Evolutionary conservation across 2,888 invertebrate species (phyloP).

Genomic region (Helicoverpa assulta): DNA sequence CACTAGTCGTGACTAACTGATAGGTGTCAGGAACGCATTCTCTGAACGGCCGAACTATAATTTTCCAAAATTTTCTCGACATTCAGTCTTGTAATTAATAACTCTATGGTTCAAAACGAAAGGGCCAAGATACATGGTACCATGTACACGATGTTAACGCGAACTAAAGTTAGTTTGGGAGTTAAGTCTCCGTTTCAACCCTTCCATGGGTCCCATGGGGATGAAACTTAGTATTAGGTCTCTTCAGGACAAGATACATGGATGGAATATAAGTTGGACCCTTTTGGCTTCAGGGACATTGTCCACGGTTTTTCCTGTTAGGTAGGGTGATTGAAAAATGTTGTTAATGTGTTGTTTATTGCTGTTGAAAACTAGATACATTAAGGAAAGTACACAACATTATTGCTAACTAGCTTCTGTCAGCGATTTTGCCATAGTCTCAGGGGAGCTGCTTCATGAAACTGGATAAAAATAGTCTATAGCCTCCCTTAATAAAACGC

Average conservation of each 20-base stretch:
- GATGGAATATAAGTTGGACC: conserved; percentile 48
- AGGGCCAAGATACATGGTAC: conserved; percentile 10
- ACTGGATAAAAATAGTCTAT: too few species aligned
- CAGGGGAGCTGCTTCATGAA: too few species aligned
- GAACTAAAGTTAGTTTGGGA: conserved; percentile 51
- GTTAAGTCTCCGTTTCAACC: conserved; percentile 51
- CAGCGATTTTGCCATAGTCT: too few species aligned
- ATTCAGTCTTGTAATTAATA: background rate
- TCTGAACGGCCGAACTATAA: too few species aligned
- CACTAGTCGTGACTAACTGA: too few species aligned
- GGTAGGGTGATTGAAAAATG: conserved; percentile 21
- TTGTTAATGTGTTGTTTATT: background rate
- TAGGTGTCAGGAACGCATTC: too few species aligned
- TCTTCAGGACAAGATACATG: conserved; percentile 57
- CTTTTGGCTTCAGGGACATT: conserved; percentile 24
- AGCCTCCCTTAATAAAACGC: too few species aligned
- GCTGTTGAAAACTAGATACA: background rate
- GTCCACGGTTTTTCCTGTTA: conserved; percentile 24
- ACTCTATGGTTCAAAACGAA: background rate
- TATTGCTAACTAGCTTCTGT: too few species aligned
- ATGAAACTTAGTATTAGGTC: conserved; percentile 54
- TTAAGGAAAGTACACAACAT: too few species aligned
- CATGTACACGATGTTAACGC: conserved; percentile 23
- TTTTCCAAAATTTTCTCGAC: background rate
- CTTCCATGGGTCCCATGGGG: conserved; percentile 54